Evolutionary conservation across 2,797 vertebrate species (phyloP).

Genomic region (Sebastes minor): DNA sequence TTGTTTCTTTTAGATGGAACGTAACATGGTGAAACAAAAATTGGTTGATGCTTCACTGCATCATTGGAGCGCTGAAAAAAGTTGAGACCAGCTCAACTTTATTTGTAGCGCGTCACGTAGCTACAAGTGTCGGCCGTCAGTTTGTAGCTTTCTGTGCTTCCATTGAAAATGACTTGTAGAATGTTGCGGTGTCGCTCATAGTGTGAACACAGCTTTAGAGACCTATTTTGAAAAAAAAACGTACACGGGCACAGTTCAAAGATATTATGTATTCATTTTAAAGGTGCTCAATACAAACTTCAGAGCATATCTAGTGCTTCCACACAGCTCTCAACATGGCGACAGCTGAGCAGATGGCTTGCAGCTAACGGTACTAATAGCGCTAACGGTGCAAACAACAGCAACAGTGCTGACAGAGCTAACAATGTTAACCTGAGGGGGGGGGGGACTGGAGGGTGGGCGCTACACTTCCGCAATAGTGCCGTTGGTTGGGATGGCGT

Average conservation of each 20-base stretch:
- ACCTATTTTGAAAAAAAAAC: neutral
- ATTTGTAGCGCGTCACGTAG: no score
- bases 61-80: no score
- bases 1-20: no score
- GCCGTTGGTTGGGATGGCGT: rapidly evolving
- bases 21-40: no score
- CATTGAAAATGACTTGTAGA: no score
- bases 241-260: neutral
- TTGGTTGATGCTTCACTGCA: no score
- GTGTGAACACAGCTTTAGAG: neutral
- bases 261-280: neutral
- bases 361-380: neutral
- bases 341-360: no score
- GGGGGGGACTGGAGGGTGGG: no score
- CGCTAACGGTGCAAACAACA: neutral
- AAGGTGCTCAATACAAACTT: neutral
- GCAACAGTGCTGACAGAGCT: neutral
- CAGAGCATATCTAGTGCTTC: neutral
- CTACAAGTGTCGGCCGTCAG: no score
- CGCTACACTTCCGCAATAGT: neutral
- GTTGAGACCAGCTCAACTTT: no score
- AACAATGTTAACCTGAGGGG: neutral
- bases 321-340: neutral
- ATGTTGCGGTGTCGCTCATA: no score
- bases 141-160: no score